phyloP scores from a whole-genome alignment of 2,888 invertebrate genomes.

The Mimas tiliae region DNA sequence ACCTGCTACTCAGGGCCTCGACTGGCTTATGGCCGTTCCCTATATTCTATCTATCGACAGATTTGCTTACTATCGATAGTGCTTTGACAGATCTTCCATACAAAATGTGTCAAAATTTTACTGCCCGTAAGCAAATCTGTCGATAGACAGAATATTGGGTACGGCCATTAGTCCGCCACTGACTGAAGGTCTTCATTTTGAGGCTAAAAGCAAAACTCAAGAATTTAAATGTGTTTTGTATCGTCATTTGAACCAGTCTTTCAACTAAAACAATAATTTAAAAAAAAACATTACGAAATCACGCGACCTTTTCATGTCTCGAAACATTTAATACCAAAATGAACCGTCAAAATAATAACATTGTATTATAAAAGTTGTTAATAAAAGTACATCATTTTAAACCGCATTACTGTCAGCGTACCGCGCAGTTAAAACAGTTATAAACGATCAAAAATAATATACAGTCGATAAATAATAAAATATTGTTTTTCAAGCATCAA shows the following conservation, averaged over 20 bases:
- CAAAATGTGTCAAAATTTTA: too few species aligned
- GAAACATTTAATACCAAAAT: constrained; percentile 1
- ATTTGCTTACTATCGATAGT: too few species aligned
- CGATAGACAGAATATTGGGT: too few species aligned
- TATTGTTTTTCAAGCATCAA: not conserved
- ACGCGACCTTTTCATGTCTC: constrained; percentile 5
- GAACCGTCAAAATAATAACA: constrained; percentile 10
- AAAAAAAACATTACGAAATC: not conserved
- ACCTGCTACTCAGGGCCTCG: too few species aligned
- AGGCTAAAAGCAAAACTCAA: not conserved
- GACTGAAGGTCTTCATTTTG: not conserved
- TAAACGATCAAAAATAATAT: constrained; percentile 18
- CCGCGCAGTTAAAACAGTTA: constrained; percentile 7
- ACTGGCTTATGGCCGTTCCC: too few species aligned
- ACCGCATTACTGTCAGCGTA: constrained; percentile 10
- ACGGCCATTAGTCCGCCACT: too few species aligned
- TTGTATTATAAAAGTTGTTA: constrained; percentile 11
- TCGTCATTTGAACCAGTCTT: not conserved
- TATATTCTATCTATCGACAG: too few species aligned
- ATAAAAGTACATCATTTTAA: constrained; percentile 20
- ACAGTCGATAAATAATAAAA: constrained; percentile 13
- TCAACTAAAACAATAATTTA: not conserved
- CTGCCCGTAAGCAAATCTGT: too few species aligned
- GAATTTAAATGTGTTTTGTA: too few species aligned
- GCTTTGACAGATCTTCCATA: too few species aligned